Conservation (phyloP, 1,140 invertebrate species). For the Ylistrum balloti region DNA sequence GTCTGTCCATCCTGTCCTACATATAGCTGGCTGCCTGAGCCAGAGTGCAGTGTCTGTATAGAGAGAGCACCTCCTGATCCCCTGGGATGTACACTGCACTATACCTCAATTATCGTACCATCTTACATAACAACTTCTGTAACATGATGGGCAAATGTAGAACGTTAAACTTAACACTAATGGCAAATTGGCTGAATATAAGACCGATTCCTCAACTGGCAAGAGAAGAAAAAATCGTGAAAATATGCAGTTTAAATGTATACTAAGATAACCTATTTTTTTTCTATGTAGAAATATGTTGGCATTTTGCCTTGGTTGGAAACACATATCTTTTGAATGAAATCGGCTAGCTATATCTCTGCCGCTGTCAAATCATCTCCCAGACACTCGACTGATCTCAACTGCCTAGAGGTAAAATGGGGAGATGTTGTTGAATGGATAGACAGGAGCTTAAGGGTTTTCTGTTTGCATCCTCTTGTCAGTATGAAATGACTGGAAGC, state of each 20-base stretch:
- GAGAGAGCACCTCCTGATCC: background rate
- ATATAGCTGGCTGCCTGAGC: background rate
- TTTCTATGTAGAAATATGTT: background rate
- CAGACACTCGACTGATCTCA: slow-evolving; percentile 16
- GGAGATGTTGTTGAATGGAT: background rate
- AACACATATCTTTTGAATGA: slow-evolving; percentile 21
- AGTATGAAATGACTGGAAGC: background rate
- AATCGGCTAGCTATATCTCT: background rate
- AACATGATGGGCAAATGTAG: background rate
- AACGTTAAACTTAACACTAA: background rate
- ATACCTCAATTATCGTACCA: background rate
- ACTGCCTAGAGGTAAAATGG: background rate
- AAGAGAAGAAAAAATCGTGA: background rate
- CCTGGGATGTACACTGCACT: background rate
- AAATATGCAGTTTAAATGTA: slow-evolving; percentile 29
- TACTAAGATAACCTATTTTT: slow-evolving; percentile 32
- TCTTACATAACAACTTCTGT: background rate
- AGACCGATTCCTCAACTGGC: background rate
- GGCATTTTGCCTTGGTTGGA: slow-evolving; percentile 8
- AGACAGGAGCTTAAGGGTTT: background rate
- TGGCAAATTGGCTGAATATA: slow-evolving; percentile 20
- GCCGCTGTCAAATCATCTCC: background rate
- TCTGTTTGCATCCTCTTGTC: slow-evolving; percentile 25
- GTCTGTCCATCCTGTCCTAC: background rate
- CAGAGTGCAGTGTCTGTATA: background rate